Evolutionary conservation across 1,140 invertebrate genomes (phyloP), one percentile per base, ranked within the genome.

Genomic region (Hycleus phaleratus): DNA sequence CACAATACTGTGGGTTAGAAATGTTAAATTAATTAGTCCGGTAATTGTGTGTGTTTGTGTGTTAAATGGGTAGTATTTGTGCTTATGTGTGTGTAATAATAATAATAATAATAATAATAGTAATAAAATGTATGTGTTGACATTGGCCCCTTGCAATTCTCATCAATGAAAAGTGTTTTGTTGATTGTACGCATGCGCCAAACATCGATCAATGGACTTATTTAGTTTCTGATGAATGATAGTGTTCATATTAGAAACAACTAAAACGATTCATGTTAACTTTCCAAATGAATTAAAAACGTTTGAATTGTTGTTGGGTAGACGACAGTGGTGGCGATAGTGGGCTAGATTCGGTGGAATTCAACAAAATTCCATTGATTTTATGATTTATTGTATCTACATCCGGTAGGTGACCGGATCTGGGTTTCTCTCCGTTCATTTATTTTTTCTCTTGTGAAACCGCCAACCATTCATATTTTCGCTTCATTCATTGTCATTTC

Each of bases 201-300:
- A 49, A 11, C n/a, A 11, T 56, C 55, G 48, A 56, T 56, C 55
- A 56, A 56, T 56, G 55, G 55, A 49, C 46, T 49, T 42, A 56
- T 56, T 56, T 46, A 56, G 55, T 56, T 46, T 44, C 40, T 26
- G 45, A 55, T 49, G 55, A 56, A 56, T 56, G 55, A 56, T 56
- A 43, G 42, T 46, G 55, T 46, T 56, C 46, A 38, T 11, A 43
- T n/a, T 26, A 44, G 55, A 49, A 39, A 55, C 52, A 47, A 46
- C 39, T 55, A 38, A 46, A 55, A 55, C 52, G 46, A 55, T 12
- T 47, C 18, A 10, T 38, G 18, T 26, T 10, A 18, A 49, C 25
- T 38, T 38, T 38, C 26, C 48, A 49, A 38, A 12, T 38, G 48
- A 11, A 18, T 11, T 49, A 26, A 32, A 49, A 11, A 38, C 46